phyloP scores from a whole-genome alignment of 2,888 invertebrate species.

The Prosopocoilus inquinatus region DNA sequence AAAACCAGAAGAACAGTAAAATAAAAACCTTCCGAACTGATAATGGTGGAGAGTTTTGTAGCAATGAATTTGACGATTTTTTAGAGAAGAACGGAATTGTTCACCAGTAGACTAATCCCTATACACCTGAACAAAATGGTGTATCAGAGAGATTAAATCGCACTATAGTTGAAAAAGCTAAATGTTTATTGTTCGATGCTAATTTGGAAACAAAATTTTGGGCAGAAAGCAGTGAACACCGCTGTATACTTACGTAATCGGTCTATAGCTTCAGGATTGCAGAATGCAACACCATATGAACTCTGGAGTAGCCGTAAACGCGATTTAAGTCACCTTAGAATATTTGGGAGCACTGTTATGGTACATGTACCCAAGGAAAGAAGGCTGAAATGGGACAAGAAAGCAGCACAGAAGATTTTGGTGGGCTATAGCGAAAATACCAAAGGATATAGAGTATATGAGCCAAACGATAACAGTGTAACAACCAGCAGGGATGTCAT shows the following conservation, averaged over 20 bases:
- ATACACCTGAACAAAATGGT: conserved; percentile 40
- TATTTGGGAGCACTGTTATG: background rate
- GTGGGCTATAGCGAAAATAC: conserved; percentile 19
- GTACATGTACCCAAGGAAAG: conserved; percentile 3
- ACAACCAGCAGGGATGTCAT: conserved; percentile 19
- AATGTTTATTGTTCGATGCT: too few relatives aligned
- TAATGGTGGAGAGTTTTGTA: conserved; percentile 27
- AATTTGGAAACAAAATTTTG: conserved; percentile 33
- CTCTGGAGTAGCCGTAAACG: conserved; percentile 32
- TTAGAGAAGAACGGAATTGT: conserved; percentile 32
- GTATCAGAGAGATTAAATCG: conserved; percentile 31
- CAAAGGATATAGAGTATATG: conserved; percentile 23
- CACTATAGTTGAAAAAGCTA: conserved; percentile 28
- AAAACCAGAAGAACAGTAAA: conserved; percentile 19
- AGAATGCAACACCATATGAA: conserved; percentile 23
- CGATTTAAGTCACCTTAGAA: background rate
- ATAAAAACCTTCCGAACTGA: conserved; percentile 27
- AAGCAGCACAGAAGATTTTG: conserved; percentile 14
- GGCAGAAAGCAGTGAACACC: conserved; percentile 32
- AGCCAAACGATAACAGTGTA: conserved; percentile 13
- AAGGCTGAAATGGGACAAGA: conserved; percentile 13
- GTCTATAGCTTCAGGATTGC: conserved; percentile 27
- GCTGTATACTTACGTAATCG: conserved; percentile 13
- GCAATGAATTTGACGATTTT: conserved; percentile 27
- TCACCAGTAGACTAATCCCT: conserved; percentile 34